Evolutionary conservation across 2,888 invertebrate species (phyloP).

Genomic region (Argyresthia albistria): DNA sequence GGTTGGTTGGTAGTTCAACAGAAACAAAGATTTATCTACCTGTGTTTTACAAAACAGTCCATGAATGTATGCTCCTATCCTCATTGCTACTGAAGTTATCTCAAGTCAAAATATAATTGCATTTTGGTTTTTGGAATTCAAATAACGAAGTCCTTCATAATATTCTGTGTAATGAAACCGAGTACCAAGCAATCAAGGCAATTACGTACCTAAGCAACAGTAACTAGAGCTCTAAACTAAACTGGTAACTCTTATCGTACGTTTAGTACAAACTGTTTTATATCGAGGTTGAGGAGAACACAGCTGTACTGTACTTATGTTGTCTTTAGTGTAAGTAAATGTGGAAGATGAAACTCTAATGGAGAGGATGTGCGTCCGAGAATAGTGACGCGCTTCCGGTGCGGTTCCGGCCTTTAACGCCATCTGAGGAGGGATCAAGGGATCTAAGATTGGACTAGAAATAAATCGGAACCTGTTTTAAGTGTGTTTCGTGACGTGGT

Average conservation of each 20-base stretch:
- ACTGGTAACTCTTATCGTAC: constrained; percentile 1
- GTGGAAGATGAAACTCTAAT: constrained; percentile 45
- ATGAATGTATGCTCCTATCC: too few species aligned
- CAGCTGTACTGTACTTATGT: constrained; percentile 29
- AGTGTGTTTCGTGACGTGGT: too few species aligned
- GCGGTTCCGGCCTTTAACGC: constrained; percentile 19
- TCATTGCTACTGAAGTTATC: too few species aligned
- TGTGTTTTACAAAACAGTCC: too few species aligned
- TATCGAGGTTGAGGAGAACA: constrained; percentile 24
- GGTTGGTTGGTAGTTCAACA: too few species aligned
- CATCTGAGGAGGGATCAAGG: constrained; percentile 32
- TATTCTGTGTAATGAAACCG: constrained; percentile 17
- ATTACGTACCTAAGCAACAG: constrained; percentile 38
- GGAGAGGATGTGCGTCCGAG: constrained; percentile 58
- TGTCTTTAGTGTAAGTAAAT: constrained; percentile 21
- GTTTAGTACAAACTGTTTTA: constrained; percentile 21
- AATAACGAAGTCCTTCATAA: constrained; percentile 3
- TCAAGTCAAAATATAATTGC: too few species aligned
- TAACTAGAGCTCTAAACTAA: constrained; percentile 21
- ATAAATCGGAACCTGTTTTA: too few species aligned
- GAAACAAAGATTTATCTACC: too few species aligned
- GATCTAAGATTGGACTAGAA: too few species aligned
- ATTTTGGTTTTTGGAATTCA: constrained; percentile 20
- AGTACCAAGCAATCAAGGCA: constrained; percentile 29
- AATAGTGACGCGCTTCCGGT: constrained; percentile 47